Percentiles rank a stretch among this genome's conserved stretches.
These are phyloP conservation scores for Sinohyriopsis cumingii DNA, from an alignment of 2,888 invertebrate genomes.

Conservation along the genomic window DNA sequence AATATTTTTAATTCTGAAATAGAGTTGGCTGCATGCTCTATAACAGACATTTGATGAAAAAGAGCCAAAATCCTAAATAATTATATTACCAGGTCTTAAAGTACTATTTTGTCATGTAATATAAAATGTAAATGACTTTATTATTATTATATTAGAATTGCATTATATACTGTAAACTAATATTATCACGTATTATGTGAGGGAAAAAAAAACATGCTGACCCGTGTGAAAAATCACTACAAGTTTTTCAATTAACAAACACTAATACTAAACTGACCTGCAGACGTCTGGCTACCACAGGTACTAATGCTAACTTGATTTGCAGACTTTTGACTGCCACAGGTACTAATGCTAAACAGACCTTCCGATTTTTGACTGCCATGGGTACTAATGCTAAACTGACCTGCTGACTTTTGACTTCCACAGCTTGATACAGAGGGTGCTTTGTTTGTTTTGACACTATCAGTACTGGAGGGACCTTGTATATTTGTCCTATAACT, in stretches of 20 bases:
- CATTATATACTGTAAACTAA: not conserved
- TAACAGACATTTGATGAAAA: too few species aligned
- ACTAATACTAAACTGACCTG: slow-evolving; percentile 17
- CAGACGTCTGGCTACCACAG: slow-evolving; percentile 33
- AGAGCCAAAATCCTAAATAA: too few species aligned
- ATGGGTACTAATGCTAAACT: slow-evolving; percentile 1
- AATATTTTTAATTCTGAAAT: too few species aligned
- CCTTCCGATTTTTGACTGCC: slow-evolving; percentile 36
- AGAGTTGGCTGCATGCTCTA: too few species aligned
- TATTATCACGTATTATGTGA: not conserved
- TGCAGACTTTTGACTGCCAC: slow-evolving; percentile 35
- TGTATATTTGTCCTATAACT: slow-evolving; percentile 23
- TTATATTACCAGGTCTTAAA: too few species aligned
- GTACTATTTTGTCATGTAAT: not conserved
- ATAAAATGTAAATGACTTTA: not conserved
- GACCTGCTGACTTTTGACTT: slow-evolving; percentile 39
- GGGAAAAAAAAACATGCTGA: not conserved
- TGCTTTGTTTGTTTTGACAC: slow-evolving; percentile 34
- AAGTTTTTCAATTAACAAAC: too few species aligned
- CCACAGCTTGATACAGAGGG: slow-evolving; percentile 44
- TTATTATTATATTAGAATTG: not conserved
- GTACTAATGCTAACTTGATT: slow-evolving; percentile 11
- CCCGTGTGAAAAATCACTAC: too few species aligned
- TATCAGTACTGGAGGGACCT: slow-evolving; percentile 21
- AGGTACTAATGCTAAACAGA: slow-evolving; percentile 6